A percentile compares a stretch with the other conserved stretches of the same genome.
Conservation (phyloP, 2,797 vertebrate species). For the Pangasius mekongensis region DNA sequence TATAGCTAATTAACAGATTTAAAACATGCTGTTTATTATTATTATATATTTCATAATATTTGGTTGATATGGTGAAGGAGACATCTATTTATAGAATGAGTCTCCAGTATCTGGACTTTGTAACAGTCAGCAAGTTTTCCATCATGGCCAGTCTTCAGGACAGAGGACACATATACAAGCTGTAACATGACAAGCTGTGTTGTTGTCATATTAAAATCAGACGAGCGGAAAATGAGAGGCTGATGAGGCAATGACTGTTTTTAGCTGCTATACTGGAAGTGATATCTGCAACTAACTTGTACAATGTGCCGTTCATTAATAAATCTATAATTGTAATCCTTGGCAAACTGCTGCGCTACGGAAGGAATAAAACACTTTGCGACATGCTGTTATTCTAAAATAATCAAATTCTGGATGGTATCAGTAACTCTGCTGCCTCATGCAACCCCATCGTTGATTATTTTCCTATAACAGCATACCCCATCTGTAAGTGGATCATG, state of each 20-base stretch:
- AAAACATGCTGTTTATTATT: neutral
- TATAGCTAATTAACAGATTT: too few relatives aligned
- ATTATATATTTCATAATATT: neutral
- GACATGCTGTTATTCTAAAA: neutral
- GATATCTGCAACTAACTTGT: neutral
- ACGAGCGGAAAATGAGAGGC: neutral
- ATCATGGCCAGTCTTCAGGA: neutral
- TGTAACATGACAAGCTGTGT: neutral
- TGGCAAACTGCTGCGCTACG: neutral
- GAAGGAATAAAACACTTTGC: neutral
- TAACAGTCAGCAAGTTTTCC: neutral
- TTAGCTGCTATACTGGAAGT: neutral
- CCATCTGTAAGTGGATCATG: neutral
- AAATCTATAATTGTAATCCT: neutral
- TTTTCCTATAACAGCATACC: neutral
- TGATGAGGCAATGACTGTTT: neutral
- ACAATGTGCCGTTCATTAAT: neutral
- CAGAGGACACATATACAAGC: neutral
- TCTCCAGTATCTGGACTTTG: neutral
- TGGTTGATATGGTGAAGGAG: neutral
- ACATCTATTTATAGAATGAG: neutral
- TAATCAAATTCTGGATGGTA: neutral
- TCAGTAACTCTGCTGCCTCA: neutral
- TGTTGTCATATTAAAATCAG: neutral
- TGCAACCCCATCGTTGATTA: neutral